phyloP scores from a whole-genome alignment of 1,140 invertebrate genomes.

The Caenorhabditis brenneri region DNA sequence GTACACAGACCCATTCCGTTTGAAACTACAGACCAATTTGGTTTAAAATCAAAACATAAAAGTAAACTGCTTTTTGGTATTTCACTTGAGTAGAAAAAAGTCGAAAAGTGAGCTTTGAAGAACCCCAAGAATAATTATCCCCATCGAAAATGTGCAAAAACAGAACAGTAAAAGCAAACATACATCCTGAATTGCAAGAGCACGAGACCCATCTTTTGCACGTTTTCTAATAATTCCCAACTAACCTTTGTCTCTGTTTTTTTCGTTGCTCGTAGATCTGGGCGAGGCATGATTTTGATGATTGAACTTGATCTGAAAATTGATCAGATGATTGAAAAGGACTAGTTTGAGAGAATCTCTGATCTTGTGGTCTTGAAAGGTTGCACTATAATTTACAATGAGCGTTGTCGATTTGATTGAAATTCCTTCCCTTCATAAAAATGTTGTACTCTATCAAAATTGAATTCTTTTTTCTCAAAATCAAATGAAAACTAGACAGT shows the following conservation, averaged over 20 bases:
- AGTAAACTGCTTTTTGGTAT: background rate
- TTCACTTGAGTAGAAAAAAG: background rate
- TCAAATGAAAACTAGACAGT: background rate
- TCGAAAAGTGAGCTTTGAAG: background rate
- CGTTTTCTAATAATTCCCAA: background rate
- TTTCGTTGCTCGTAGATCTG: slow-evolving; percentile 48
- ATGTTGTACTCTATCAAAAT: too few species aligned
- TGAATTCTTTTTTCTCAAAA: background rate
- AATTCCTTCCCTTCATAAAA: background rate
- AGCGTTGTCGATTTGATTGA: background rate
- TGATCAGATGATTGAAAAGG: background rate
- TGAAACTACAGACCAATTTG: background rate
- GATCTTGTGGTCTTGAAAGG: background rate
- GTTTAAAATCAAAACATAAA: background rate
- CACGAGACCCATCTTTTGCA: slow-evolving; percentile 7
- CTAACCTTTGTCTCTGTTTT: slow-evolving; percentile 41
- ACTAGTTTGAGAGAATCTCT: background rate
- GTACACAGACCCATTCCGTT: background rate
- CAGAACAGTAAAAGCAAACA: background rate
- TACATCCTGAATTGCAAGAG: background rate
- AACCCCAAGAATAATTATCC: too few species aligned
- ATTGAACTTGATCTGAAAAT: slow-evolving; percentile 46
- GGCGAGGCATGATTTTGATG: slow-evolving; percentile 43
- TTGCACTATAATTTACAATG: background rate
- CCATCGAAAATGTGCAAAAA: background rate